These are phyloP conservation scores for Danio kyathit DNA, from an alignment of 2,797 vertebrate species.

Conservation along the genomic window DNA sequence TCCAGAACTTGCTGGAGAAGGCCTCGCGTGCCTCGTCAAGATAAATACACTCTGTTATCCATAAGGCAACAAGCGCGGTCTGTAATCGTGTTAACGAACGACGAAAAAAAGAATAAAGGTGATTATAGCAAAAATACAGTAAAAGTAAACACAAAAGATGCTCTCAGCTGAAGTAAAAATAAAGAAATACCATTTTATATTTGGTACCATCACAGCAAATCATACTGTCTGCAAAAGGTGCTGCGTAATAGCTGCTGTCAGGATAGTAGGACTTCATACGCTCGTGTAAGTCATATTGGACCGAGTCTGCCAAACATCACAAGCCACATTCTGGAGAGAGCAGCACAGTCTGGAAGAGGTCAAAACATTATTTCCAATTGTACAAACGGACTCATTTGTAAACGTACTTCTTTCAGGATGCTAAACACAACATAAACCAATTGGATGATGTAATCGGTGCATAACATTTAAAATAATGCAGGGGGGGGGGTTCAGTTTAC, in stretches of 20 bases:
- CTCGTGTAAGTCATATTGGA: constrained; percentile 19
- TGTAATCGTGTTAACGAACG: constrained; percentile 70
- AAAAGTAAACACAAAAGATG: constrained; percentile 68
- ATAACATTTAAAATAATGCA: too few species aligned
- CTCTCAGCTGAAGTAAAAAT: constrained; percentile 58
- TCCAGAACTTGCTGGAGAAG: constrained; percentile 23
- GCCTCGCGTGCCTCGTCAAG: constrained; percentile 11
- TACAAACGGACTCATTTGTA: constrained; percentile 24
- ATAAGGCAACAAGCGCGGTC: constrained; percentile 65
- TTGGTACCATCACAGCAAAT: constrained; percentile 64
- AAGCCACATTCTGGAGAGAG: constrained; percentile 38
- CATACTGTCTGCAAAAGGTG: constrained; percentile 51
- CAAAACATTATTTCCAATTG: background rate
- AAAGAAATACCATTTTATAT: constrained; percentile 76
- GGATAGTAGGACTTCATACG: constrained; percentile 55
- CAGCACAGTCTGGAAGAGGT: constrained; percentile 26
- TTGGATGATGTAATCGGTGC: background rate
- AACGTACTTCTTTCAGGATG: constrained; percentile 25
- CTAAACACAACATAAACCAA: constrained; percentile 28
- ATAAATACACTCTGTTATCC: constrained; percentile 51
- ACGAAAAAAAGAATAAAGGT: constrained; percentile 48
- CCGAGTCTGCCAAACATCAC: constrained; percentile 26
- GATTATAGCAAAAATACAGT: constrained; percentile 68
- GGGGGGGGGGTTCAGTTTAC: background rate
- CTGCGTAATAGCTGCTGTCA: constrained; percentile 55